Conservation (phyloP, 2,888 invertebrate species). For the Prosapia bicincta region DNA sequence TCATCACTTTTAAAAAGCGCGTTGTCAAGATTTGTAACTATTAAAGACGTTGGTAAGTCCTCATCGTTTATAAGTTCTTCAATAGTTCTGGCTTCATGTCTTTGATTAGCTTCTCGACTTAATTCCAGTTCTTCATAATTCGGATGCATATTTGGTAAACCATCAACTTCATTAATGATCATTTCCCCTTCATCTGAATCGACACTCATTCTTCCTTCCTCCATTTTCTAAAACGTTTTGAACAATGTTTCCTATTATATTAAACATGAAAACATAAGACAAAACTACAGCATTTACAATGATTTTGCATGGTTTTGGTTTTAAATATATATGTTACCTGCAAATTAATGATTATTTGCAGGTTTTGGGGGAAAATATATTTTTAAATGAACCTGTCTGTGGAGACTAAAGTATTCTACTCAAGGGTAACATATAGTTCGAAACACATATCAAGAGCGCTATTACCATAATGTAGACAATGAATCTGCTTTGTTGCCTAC, state of each 20-base stretch:
- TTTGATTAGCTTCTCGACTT: conserved; percentile 44
- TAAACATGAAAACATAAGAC: neutral
- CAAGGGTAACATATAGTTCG: no score
- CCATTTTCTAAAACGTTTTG: conserved; percentile 30
- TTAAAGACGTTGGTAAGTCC: conserved; percentile 81
- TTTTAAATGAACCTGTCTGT: no score
- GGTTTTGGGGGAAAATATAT: no score
- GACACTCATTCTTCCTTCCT: conserved; percentile 40
- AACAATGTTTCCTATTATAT: neutral
- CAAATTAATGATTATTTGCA: no score
- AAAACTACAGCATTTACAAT: no score
- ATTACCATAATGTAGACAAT: no score
- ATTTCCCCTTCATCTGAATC: conserved; percentile 60
- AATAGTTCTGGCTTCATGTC: conserved; percentile 45
- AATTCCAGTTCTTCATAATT: conserved; percentile 66
- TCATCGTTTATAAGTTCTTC: conserved; percentile 68
- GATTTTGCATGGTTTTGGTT: no score
- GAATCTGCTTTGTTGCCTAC: no score
- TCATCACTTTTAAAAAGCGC: conserved; percentile 61
- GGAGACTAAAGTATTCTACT: no score
- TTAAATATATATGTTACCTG: no score
- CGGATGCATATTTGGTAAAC: conserved; percentile 80
- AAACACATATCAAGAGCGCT: no score
- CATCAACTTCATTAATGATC: conserved; percentile 81
- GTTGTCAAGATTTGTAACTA: conserved; percentile 83